phyloP scores from a whole-genome alignment of 2,797 vertebrate genomes.

The Sphenopsis melanotis region DNA sequence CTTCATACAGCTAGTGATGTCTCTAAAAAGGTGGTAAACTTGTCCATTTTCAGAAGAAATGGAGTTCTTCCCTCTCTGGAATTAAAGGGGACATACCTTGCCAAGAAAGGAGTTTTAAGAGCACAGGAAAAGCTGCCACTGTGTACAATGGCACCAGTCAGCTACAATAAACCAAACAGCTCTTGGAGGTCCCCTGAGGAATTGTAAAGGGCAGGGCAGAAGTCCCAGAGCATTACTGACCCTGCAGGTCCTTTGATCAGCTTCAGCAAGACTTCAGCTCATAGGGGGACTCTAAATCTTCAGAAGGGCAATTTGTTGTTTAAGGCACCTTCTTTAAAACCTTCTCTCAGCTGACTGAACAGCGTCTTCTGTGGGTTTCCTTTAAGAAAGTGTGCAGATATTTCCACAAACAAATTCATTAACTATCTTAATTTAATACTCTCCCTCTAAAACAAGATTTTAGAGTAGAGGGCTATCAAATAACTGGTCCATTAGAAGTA shows the following conservation, averaged over 20 bases:
- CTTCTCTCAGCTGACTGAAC: background rate
- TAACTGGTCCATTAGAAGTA: background rate
- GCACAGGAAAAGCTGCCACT: background rate
- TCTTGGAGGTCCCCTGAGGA: background rate
- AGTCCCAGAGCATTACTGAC: background rate
- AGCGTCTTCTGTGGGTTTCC: background rate
- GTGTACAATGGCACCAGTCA: fast-evolving
- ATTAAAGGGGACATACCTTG: background rate
- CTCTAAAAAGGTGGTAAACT: background rate
- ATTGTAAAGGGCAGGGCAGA: background rate
- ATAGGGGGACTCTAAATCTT: background rate
- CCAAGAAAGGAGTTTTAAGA: background rate
- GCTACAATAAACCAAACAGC: background rate
- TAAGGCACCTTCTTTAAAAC: background rate
- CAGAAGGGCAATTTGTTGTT: background rate
- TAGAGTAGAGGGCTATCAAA: background rate
- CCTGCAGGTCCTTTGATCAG: background rate
- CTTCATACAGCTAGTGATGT: background rate
- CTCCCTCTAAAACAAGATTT: background rate
- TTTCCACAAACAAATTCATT: background rate
- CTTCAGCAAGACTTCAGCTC: background rate
- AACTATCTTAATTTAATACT: background rate
- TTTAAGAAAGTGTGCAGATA: background rate
- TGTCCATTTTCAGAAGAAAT: background rate
- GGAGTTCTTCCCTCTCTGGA: background rate